A percentile compares a stretch with the other conserved stretches of the same genome.
Evolutionary conservation across 2,888 invertebrate genomes (phyloP).

Genomic region (Galeopsomyia nigrocyanea): DNA sequence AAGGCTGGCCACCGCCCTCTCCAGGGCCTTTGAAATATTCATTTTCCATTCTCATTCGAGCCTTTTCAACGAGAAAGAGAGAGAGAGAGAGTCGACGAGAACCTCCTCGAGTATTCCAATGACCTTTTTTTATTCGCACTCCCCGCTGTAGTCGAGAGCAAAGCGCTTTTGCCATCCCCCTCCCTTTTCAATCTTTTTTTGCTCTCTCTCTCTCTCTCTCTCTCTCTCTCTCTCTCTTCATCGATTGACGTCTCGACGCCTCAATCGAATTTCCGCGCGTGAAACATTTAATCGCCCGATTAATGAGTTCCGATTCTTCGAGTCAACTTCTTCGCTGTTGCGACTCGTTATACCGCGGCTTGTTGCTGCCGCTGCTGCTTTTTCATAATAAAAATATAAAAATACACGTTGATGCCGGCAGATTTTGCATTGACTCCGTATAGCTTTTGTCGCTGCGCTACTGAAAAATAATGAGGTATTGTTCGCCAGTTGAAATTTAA

Average conservation of each 20-base stretch:
- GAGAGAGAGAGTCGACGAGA: slow-evolving; percentile 1
- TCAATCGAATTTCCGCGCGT: slow-evolving; percentile 37
- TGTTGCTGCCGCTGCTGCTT: too few relatives aligned
- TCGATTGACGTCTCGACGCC: slow-evolving; percentile 29
- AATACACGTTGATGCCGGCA: too few relatives aligned
- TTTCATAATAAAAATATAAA: too few relatives aligned
- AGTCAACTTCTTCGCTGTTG: not conserved
- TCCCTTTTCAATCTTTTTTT: too few relatives aligned
- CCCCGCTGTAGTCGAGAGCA: slow-evolving; percentile 17
- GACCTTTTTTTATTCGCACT: slow-evolving; percentile 9
- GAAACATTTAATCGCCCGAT: slow-evolving; percentile 38
- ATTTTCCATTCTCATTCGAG: slow-evolving; percentile 43
- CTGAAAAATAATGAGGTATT: too few relatives aligned
- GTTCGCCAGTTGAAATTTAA: too few relatives aligned
- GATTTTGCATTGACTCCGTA: too few relatives aligned
- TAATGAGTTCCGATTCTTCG: slow-evolving; percentile 20
- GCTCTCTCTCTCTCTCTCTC: too few relatives aligned
- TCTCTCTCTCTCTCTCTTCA: not conserved
- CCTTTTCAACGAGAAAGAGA: slow-evolving; percentile 27
- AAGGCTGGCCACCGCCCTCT: slow-evolving; percentile 16
- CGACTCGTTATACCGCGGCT: not conserved
- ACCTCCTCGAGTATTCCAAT: slow-evolving; percentile 35
- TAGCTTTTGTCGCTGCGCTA: too few relatives aligned
- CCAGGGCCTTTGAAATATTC: slow-evolving; percentile 43
- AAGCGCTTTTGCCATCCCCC: slow-evolving; percentile 15